These are phyloP conservation scores for Corythaixoides concolor DNA, from an alignment of 2,113 vertebrate genomes.

Conservation along the genomic window DNA sequence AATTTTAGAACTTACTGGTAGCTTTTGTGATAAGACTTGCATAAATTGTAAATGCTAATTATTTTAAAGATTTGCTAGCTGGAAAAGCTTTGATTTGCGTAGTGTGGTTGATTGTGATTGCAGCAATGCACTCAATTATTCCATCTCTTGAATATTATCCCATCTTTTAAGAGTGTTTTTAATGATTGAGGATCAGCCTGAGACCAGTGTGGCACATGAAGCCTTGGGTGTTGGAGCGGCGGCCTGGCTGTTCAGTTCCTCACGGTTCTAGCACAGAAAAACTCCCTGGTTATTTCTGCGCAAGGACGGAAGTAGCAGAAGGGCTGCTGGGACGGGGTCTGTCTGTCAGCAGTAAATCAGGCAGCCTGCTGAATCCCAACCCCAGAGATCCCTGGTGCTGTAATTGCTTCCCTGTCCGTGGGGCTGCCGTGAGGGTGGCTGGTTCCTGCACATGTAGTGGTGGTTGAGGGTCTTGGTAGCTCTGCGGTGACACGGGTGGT, in stretches of 20 bases:
- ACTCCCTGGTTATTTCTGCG: neutral
- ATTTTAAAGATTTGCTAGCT: neutral
- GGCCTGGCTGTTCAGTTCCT: neutral
- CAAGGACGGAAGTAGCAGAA: neutral
- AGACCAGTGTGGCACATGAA: neutral
- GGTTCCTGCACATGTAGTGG: no score
- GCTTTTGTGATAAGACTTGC: neutral
- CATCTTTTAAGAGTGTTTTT: neutral
- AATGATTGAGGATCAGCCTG: neutral
- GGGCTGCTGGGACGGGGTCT: neutral
- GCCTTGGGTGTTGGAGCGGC: neutral
- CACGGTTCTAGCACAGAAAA: neutral
- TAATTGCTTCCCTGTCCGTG: accelerated
- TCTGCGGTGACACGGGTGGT: neutral
- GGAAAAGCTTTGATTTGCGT: neutral
- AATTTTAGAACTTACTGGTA: neutral
- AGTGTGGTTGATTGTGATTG: neutral
- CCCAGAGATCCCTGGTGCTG: neutral
- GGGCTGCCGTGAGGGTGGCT: neutral
- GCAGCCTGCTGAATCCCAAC: neutral
- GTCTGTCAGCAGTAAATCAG: no score
- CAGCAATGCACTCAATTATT: neutral
- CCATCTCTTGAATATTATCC: neutral
- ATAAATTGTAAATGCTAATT: neutral
- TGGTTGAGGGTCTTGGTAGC: neutral